These are phyloP conservation scores for Sciurus niger DNA, from an alignment of 2,113 vertebrate species.

Conservation along the genomic window DNA sequence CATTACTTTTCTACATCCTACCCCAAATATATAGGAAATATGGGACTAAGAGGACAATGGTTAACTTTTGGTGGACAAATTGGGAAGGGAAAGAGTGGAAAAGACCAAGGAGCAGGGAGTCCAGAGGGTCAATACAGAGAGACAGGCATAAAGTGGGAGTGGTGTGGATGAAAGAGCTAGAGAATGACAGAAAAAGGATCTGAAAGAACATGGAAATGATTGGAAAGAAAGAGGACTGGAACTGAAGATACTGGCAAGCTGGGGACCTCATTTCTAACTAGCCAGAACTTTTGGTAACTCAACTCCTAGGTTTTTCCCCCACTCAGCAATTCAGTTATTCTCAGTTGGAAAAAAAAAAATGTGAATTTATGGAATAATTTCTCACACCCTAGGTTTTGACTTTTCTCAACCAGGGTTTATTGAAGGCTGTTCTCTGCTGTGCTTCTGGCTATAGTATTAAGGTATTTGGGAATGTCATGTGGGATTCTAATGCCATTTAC, in stretches of 20 bases:
- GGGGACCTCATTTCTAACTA: neutral
- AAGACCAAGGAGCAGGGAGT: neutral
- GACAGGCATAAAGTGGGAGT: neutral
- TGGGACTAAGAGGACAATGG: neutral
- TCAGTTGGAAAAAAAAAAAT: neutral
- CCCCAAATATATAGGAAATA: neutral
- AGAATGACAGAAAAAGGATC: neutral
- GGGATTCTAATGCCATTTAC: constrained; percentile 46
- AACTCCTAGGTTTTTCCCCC: neutral
- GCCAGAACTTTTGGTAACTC: neutral
- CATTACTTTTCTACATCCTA: neutral
- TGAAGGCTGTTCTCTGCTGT: neutral
- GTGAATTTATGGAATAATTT: neutral
- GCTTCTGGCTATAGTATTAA: neutral
- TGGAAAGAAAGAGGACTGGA: neutral
- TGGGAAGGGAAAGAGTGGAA: neutral
- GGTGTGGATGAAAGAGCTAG: neutral
- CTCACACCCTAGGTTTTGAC: neutral
- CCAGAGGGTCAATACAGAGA: neutral
- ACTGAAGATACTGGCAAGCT: fast-evolving
- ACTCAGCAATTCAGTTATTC: constrained; percentile 23
- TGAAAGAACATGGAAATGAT: neutral
- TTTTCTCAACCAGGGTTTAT: neutral
- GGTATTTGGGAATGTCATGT: neutral
- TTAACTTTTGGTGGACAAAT: neutral